Evolutionary conservation across 2,888 invertebrate genomes (phyloP), one percentile per base, ranked within the genome.

Genomic region (Pherbina coryleti): DNA sequence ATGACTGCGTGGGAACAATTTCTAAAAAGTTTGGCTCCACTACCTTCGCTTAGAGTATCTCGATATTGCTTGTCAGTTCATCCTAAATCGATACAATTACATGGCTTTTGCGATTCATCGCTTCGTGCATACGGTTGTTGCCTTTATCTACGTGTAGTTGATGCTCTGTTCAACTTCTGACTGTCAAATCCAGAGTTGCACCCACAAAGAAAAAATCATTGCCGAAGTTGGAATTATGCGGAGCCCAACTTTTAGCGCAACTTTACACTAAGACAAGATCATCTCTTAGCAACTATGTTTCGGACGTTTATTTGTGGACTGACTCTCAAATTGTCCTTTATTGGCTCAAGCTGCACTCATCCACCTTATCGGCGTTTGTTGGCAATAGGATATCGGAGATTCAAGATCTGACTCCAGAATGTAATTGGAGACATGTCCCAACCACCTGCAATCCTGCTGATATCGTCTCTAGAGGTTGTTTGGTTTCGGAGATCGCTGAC

Each of bases 401-500:
- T 2, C 76, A 73, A 76, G 64, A 79, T 64, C 22, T 66, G 37
- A 80, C 75, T 57, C 19, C 37, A 62, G 31, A 66, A 51, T 79
- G 70, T 37, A 53, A 11, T 22, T 81, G 77, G 77, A 77, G 60
- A 5, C 78, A 78, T 49, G 72, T 76, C 3, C 77, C 75, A 22
- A 79, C 76, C 44, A 73, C 11, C 7, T 49, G 53, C 44, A 81
- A 81, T 69, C 79, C 81, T 11, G 79, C 79, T 49, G 79, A 79
- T 75, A 66, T 77, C n/a, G 77, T 79, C 4, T 79, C 79, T 25
- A 51, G 78, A 66, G 78, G 78, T 22, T 72, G 79, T 62, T 57
- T 70, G 14, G 75, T 76, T 34, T 31, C 31, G 5, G 77, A 79
- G 8, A 49, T 78, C n/a, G 51, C 49, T n/a, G n/a, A n/a, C n/a